Percentiles rank a stretch among this genome's conserved stretches.
Evolutionary conservation across 2,888 invertebrate species (phyloP).

Genomic region (Phengaris arion): DNA sequence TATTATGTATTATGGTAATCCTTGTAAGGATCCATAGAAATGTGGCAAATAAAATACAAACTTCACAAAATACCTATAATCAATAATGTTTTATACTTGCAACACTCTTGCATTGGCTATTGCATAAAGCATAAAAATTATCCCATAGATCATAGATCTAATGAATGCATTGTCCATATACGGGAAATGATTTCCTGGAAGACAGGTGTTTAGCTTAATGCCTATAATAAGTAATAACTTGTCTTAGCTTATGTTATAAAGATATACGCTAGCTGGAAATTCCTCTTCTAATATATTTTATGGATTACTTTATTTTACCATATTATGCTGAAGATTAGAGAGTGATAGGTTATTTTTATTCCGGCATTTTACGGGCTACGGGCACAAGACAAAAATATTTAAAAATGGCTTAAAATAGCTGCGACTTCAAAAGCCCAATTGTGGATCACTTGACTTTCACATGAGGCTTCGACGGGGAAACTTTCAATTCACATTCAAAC

Average conservation of each 20-base stretch:
- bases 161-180: not conserved
- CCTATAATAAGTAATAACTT: not conserved
- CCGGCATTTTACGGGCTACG: not conserved
- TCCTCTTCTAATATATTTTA: not conserved
- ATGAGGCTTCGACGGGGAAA: too few relatives aligned
- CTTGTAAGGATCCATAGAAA: not conserved
- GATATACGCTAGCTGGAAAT: not conserved
- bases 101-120: not conserved
- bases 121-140: not conserved
- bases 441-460: not conserved
- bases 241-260: not conserved
- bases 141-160: not conserved
- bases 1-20: not conserved
- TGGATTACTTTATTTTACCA: not conserved
- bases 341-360: not conserved
- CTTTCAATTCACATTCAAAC: too few relatives aligned
- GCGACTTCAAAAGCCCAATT: not conserved
- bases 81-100: not conserved
- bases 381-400: not conserved
- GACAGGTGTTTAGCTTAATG: not conserved
- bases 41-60: not conserved
- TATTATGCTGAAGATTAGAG: not conserved
- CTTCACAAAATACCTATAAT: not conserved
- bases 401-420: not conserved
- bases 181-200: not conserved